A percentile compares a stretch with the other conserved stretches of the same genome.
Conservation (phyloP, 1,140 invertebrate genomes). For the Drosophila lini region DNA sequence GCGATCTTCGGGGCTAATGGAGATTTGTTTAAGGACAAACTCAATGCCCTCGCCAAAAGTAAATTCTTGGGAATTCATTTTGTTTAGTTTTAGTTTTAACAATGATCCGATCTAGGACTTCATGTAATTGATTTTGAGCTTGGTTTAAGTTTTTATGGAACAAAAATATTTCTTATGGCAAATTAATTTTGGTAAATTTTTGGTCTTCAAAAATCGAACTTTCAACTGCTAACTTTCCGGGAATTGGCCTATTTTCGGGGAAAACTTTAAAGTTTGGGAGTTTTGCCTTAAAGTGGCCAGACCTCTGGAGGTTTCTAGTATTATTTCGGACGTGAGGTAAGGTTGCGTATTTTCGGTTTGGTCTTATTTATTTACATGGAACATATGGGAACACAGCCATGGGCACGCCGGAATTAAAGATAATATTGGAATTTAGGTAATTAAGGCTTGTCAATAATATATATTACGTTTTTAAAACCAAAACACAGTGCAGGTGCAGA, state of each 20-base stretch:
- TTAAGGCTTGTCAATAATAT: background rate
- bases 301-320: background rate
- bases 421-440: slow-evolving; percentile 78
- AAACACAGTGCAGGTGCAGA: slow-evolving; percentile 92
- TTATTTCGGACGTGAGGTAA: background rate
- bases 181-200: background rate
- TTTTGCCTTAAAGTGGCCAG: background rate
- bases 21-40: slow-evolving; percentile 25
- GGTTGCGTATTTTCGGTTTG: background rate
- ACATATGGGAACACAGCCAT: slow-evolving; percentile 22
- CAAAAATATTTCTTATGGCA: background rate
- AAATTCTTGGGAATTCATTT: background rate
- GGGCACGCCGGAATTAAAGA: slow-evolving; percentile 56
- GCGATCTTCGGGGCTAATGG: slow-evolving; percentile 11
- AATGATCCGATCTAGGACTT: background rate
- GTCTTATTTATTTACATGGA: slow-evolving; percentile 26
- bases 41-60: slow-evolving; percentile 43
- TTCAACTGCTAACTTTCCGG: background rate
- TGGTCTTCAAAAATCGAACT: background rate
- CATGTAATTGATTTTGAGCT: background rate
- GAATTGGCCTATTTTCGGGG: background rate
- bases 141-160: background rate
- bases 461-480: background rate
- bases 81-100: too few relatives aligned
- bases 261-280: background rate